phyloP scores from a whole-genome alignment of 2,888 invertebrate genomes.

The Hyposoter didymator region DNA sequence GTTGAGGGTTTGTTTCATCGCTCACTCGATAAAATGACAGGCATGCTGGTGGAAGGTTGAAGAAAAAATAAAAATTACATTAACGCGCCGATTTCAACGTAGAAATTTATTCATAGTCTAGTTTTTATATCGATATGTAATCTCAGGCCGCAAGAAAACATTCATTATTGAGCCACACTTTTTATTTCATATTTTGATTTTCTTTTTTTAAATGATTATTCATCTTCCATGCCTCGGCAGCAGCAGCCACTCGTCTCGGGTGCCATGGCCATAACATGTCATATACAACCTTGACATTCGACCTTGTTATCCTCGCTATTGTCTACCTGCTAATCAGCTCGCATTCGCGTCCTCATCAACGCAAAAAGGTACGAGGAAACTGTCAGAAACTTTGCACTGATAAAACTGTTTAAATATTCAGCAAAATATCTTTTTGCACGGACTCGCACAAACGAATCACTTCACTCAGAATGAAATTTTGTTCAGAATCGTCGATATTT shows the following conservation, averaged over 20 bases:
- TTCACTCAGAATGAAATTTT: too few relatives aligned
- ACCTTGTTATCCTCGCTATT: not conserved
- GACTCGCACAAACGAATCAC: not conserved
- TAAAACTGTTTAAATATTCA: not conserved
- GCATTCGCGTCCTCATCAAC: not conserved
- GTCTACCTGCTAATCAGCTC: not conserved
- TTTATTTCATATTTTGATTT: not conserved
- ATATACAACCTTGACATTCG: slow-evolving; percentile 16
- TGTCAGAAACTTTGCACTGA: not conserved
- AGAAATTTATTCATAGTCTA: slow-evolving; percentile 30
- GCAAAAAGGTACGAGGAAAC: not conserved
- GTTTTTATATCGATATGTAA: slow-evolving; percentile 24
- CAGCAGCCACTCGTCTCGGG: not conserved
- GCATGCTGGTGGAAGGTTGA: not conserved
- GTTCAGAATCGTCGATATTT: too few relatives aligned
- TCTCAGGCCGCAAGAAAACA: slow-evolving; percentile 15
- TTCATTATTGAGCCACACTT: slow-evolving; percentile 21
- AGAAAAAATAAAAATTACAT: slow-evolving; percentile 14
- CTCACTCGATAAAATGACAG: slow-evolving; percentile 15
- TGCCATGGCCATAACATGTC: not conserved
- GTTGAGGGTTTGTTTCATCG: slow-evolving; percentile 52
- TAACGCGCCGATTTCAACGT: slow-evolving; percentile 7
- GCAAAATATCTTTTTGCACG: not conserved
- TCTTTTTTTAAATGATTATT: not conserved
- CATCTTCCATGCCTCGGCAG: not conserved